Conservation (phyloP, 2,113 vertebrate genomes). For the Phycodurus eques region DNA sequence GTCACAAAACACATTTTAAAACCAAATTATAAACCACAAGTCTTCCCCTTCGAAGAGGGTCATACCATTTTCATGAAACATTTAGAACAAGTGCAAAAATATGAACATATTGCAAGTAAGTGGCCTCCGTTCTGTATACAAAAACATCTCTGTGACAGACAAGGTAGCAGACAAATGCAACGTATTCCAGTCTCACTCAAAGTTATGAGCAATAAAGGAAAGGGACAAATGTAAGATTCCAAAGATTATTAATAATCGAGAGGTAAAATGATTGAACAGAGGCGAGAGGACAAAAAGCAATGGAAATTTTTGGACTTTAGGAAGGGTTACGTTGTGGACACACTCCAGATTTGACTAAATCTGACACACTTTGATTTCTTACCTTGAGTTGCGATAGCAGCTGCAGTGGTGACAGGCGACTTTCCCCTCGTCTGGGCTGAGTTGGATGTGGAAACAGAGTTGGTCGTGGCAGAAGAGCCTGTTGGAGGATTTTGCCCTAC, state of each 20-base stretch:
- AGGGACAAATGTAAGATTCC: slow-evolving; percentile 68
- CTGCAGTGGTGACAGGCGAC: slow-evolving; percentile 74
- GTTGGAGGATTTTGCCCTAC: slow-evolving; percentile 71
- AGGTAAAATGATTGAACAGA: slow-evolving; percentile 15
- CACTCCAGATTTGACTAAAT: slow-evolving; percentile 10
- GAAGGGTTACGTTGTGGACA: slow-evolving; percentile 58
- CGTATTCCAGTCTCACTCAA: slow-evolving; percentile 18
- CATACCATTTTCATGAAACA: too few relatives aligned
- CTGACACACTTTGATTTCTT: slow-evolving; percentile 37
- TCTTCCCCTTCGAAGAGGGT: too few relatives aligned
- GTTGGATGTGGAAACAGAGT: slow-evolving; percentile 67
- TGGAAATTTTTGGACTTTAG: not conserved
- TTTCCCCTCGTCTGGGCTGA: slow-evolving; percentile 79
- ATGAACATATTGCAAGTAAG: too few relatives aligned
- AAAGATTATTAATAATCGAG: slow-evolving; percentile 75
- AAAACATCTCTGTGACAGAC: too few relatives aligned
- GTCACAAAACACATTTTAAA: too few relatives aligned
- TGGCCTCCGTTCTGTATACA: too few relatives aligned
- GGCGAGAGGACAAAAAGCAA: slow-evolving; percentile 16
- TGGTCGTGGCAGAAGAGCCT: slow-evolving; percentile 54
- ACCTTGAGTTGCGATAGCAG: slow-evolving; percentile 79
- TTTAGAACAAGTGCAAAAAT: too few relatives aligned
- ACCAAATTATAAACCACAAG: too few relatives aligned
- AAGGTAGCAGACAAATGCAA: not conserved
- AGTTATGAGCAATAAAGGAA: not conserved